Percentiles rank a stretch among this genome's conserved stretches.
Conservation (phyloP, 2,797 vertebrate genomes). For the Sebastes miniatus region DNA sequence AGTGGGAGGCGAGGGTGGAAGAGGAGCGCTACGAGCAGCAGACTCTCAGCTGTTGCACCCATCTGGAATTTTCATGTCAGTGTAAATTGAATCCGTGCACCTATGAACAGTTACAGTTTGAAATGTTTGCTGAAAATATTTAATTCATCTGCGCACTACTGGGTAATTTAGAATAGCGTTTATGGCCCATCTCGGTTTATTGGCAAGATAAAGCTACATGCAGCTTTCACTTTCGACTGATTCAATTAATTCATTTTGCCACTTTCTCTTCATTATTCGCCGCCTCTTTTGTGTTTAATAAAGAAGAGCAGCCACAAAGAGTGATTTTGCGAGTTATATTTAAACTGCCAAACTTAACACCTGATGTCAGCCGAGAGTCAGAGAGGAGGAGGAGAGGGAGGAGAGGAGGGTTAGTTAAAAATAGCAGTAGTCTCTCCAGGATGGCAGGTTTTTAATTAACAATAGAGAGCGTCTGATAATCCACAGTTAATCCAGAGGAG, state of each 20-base stretch:
- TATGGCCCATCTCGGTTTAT: not conserved
- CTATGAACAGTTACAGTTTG: not conserved
- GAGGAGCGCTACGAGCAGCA: conserved; percentile 5
- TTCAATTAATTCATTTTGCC: conserved; percentile 1
- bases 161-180: not conserved
- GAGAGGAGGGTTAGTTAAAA: conserved; percentile 71
- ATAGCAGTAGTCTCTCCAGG: conserved; percentile 76
- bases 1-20: conserved; percentile 44
- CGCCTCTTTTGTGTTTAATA: conserved; percentile 15
- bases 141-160: not conserved
- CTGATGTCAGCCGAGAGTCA: conserved; percentile 72
- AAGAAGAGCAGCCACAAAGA: conserved; percentile 9
- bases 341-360: conserved; percentile 64
- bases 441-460: conserved; percentile 82
- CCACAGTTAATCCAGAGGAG: conserved; percentile 78
- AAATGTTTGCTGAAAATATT: not conserved
- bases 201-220: not conserved
- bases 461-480: conserved; percentile 80
- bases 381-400: conserved; percentile 48
- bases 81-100: conserved; percentile 12
- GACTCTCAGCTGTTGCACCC: conserved; percentile 30
- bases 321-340: conserved; percentile 48
- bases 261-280: not conserved
- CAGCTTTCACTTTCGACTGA: not conserved
- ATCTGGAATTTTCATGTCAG: conserved; percentile 12